Conservation (phyloP, 1,140 invertebrate species). For the Eupristina koningsbergeri region DNA sequence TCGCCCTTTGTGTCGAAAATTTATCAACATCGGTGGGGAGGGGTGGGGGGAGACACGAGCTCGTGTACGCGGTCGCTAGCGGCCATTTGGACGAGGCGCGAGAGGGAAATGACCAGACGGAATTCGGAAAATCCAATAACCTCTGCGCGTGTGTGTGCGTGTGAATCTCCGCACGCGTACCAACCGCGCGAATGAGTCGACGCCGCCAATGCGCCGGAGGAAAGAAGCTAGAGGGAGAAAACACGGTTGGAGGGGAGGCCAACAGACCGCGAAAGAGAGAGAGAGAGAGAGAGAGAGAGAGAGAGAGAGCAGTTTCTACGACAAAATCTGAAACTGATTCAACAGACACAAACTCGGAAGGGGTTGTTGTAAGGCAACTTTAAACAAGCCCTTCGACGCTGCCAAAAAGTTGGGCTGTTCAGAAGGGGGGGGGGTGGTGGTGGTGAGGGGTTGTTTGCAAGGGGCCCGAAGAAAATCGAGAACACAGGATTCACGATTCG, state of each 20-base stretch:
- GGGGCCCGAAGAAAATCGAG: background rate
- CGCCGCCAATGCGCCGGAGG: no score
- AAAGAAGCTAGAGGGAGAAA: no score
- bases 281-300: no score
- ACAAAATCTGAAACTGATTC: constrained; percentile 55
- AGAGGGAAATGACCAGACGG: no score
- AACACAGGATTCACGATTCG: background rate
- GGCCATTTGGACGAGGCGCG: no score
- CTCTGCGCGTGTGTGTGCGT: no score
- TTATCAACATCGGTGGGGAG: background rate
- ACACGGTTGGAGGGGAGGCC: background rate
- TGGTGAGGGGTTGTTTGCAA: background rate
- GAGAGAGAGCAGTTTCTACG: constrained; percentile 43
- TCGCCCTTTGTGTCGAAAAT: no score
- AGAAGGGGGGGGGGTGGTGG: no score
- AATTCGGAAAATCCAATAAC: no score
- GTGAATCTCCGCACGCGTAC: no score
- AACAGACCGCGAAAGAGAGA: no score
- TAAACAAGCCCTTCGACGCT: background rate
- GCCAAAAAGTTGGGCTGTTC: background rate
- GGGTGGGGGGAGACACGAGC: no score
- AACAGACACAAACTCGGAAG: constrained; percentile 58
- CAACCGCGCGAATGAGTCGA: background rate
- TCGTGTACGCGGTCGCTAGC: background rate
- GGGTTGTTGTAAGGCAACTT: background rate